Percentiles rank a stretch among this genome's conserved stretches.
phyloP scores from a whole-genome alignment of 2,797 vertebrate species.

The Lemur catta region DNA sequence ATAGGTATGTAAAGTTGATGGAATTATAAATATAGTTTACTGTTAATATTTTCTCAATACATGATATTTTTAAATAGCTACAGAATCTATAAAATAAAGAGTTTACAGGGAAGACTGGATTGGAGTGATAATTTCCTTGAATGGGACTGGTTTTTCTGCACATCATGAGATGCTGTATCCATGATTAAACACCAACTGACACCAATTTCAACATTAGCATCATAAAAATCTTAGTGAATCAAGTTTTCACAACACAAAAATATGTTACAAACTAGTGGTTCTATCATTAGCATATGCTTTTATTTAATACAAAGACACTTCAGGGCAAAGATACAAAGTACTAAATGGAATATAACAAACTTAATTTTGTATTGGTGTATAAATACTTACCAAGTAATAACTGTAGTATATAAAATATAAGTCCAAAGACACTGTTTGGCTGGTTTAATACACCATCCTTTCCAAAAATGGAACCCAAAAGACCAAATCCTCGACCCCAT shows the following conservation, averaged over 20 bases:
- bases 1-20: neutral
- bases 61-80: neutral
- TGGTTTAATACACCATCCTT: slow-evolving; percentile 98
- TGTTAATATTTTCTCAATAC: neutral
- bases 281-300: slow-evolving; percentile 7
- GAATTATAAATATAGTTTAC: neutral
- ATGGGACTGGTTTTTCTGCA: neutral
- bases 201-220: neutral
- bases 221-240: neutral
- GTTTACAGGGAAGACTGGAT: neutral
- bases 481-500: slow-evolving; percentile 99
- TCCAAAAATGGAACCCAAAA: slow-evolving; percentile 98
- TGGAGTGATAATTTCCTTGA: neutral
- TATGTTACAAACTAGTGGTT: neutral
- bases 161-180: neutral
- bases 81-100: neutral
- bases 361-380: slow-evolving; percentile 51
- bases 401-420: slow-evolving; percentile 98
- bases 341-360: slow-evolving; percentile 51
- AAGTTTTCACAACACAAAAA: slow-evolving; percentile 45
- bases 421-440: slow-evolving; percentile 99
- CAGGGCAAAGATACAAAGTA: slow-evolving; percentile 49
- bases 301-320: slow-evolving; percentile 58
- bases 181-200: neutral
- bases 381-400: slow-evolving; percentile 95